Evolutionary conservation across 2,113 vertebrate species (phyloP).

Genomic region (Limnothrissa miodon): DNA sequence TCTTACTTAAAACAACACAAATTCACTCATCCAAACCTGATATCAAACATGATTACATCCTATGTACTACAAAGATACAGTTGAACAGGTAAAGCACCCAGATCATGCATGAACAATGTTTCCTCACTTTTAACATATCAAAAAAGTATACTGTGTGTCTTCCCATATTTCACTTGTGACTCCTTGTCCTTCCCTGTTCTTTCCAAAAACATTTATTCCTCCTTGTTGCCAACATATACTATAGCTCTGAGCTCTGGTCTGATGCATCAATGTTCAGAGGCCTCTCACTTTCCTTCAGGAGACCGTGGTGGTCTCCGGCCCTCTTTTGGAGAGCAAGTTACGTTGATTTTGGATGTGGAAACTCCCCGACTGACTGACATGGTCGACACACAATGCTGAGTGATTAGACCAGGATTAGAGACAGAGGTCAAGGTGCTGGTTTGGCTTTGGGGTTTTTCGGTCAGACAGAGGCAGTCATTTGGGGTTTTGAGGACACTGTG

Average conservation of each 20-base stretch:
- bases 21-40: neutral
- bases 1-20: neutral
- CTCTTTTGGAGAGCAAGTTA: neutral
- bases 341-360: neutral
- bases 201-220: conserved; percentile 16
- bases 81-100: neutral
- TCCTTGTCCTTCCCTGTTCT: neutral
- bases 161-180: neutral
- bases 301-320: neutral
- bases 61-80: neutral
- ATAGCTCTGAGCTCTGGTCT: neutral
- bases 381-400: neutral
- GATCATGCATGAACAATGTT: neutral
- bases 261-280: neutral
- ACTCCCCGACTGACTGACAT: conserved; percentile 4
- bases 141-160: neutral
- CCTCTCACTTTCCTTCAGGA: conserved; percentile 9
- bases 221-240: conserved; percentile 14
- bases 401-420: conserved; percentile 14
- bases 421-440: conserved; percentile 7
- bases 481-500: neutral
- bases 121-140: neutral
- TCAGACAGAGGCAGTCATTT: conserved; percentile 6
- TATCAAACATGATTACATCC: neutral
- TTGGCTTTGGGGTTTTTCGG: neutral